phyloP scores from a whole-genome alignment of 2,113 vertebrate species.

The Callospermophilus lateralis region DNA sequence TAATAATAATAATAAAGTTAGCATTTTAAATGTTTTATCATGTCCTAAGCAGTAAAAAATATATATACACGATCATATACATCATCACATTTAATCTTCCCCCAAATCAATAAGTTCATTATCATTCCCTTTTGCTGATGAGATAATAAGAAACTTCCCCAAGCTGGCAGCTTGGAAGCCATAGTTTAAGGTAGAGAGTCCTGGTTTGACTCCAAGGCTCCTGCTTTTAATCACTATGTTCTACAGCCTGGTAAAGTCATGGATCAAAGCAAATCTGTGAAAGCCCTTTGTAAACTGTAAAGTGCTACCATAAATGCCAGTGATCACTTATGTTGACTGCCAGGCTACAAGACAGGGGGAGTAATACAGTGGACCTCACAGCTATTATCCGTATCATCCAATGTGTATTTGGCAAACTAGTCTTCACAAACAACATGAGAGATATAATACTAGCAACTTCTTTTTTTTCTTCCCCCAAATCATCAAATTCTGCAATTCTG shows the following conservation, averaged over 20 bases:
- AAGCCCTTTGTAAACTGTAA: conserved; percentile 41
- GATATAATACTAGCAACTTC: not conserved
- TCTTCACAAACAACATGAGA: not conserved
- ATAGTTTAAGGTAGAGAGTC: not conserved
- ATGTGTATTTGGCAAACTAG: not conserved
- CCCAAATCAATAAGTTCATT: not conserved
- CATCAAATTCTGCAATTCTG: not conserved
- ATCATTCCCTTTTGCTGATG: not conserved
- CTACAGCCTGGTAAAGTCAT: not conserved
- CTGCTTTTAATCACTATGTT: not conserved
- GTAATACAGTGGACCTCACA: not conserved
- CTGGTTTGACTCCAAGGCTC: not conserved
- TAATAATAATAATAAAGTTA: not conserved
- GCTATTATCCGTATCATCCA: not conserved
- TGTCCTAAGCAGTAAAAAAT: not conserved
- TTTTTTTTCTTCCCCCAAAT: not conserved
- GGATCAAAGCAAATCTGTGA: not conserved
- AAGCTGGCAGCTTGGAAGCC: not conserved
- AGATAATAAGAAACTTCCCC: not conserved
- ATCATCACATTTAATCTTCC: not conserved
- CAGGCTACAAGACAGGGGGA: not conserved
- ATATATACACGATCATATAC: not conserved
- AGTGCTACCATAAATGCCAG: not conserved
- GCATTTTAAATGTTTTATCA: not conserved
- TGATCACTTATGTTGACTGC: not conserved